Conservation (phyloP, 2,888 invertebrate genomes). For the Spodoptera exigua region DNA sequence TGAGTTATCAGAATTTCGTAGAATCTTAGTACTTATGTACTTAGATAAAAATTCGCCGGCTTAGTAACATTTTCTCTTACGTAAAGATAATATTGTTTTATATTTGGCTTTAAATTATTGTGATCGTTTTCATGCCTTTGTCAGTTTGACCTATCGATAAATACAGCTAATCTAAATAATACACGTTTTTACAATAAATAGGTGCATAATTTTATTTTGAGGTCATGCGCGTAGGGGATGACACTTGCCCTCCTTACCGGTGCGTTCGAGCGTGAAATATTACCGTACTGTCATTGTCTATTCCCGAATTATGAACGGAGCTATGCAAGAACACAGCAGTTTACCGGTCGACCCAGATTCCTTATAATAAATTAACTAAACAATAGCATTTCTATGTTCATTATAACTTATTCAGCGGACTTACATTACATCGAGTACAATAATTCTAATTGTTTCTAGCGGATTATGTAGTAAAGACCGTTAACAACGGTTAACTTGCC, state of each 20-base stretch:
- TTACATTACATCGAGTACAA: constrained; percentile 21
- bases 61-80: too few species aligned
- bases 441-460: constrained; percentile 37
- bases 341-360: constrained; percentile 48
- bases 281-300: constrained; percentile 63
- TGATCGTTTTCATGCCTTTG: too few species aligned
- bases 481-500: constrained; percentile 43
- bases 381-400: constrained; percentile 15
- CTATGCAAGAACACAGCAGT: constrained; percentile 69
- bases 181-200: constrained; percentile 1
- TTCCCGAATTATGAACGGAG: constrained; percentile 67
- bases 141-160: constrained; percentile 34
- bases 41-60: too few species aligned
- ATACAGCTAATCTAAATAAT: constrained; percentile 1
- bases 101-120: too few species aligned
- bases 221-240: constrained; percentile 50
- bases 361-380: constrained; percentile 41
- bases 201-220: constrained; percentile 3
- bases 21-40: too few species aligned
- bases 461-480: constrained; percentile 39
- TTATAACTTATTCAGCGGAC: constrained; percentile 8
- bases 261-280: constrained; percentile 66
- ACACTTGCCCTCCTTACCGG: constrained; percentile 55
- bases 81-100: too few species aligned
- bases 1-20: too few species aligned